A percentile compares a stretch with the other conserved stretches of the same genome.
Evolutionary conservation across 2,113 vertebrate species (phyloP).

Genomic region (Clupea harengus): DNA sequence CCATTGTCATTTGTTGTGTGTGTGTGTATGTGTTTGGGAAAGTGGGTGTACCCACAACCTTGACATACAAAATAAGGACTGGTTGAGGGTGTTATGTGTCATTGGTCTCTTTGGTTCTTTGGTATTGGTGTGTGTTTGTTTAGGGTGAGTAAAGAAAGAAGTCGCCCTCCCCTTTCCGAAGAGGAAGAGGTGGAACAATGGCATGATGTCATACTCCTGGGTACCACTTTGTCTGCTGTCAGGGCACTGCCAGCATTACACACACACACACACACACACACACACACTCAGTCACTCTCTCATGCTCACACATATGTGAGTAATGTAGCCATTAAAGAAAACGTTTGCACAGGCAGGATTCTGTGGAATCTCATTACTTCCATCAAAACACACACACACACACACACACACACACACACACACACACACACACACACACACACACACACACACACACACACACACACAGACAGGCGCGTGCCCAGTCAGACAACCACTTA

Average conservation of each 20-base stretch:
- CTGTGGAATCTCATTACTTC: background rate
- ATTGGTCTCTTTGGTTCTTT: background rate
- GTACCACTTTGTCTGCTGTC: background rate
- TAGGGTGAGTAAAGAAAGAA: background rate
- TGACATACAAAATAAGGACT: no score
- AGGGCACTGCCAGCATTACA: background rate
- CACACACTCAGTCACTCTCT: background rate
- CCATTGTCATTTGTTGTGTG: no score
- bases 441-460: background rate
- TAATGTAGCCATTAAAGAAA: background rate
- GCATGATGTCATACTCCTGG: background rate
- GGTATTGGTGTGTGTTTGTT: background rate
- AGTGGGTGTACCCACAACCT: no score
- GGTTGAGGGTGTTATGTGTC: no score
- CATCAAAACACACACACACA: background rate
- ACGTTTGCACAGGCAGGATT: background rate
- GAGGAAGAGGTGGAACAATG: background rate
- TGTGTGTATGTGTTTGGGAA: no score
- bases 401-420: slow-evolving; percentile 5
- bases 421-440: slow-evolving; percentile 1
- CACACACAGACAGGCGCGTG: background rate
- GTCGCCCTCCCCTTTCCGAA: background rate
- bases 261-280: background rate
- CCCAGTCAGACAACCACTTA: background rate
- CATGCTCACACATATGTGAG: background rate